Conservation (phyloP, 2,888 invertebrate species). For the Allacma fusca region DNA sequence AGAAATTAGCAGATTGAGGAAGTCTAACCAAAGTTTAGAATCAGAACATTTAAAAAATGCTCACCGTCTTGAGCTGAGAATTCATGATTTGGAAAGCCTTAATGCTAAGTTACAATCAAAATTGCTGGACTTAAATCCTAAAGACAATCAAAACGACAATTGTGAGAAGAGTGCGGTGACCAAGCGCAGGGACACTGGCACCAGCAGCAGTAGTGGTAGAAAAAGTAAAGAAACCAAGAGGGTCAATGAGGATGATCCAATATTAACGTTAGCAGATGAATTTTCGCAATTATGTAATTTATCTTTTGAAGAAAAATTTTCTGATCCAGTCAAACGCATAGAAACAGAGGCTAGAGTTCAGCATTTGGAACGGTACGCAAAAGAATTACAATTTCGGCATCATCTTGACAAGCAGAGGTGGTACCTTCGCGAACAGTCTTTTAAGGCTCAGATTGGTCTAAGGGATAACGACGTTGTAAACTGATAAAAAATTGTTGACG, state of each 20-base stretch:
- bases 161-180: too few relatives aligned
- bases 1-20: slow-evolving; percentile 20
- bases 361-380: slow-evolving; percentile 5
- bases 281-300: background rate
- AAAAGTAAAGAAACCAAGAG: too few relatives aligned
- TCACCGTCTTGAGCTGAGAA: slow-evolving; percentile 32
- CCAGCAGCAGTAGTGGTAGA: background rate
- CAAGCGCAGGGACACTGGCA: too few relatives aligned
- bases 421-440: too few relatives aligned
- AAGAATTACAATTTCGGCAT: slow-evolving; percentile 12
- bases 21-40: slow-evolving; percentile 31
- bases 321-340: background rate
- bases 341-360: background rate
- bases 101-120: slow-evolving; percentile 35
- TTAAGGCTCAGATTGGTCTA: too few relatives aligned
- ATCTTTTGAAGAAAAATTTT: background rate
- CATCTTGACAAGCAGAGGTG: background rate
- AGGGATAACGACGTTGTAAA: too few relatives aligned
- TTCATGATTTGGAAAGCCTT: slow-evolving; percentile 37
- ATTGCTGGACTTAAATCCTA: background rate
- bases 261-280: background rate
- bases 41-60: slow-evolving; percentile 24
- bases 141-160: background rate
- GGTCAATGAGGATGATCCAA: background rate
- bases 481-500: too few relatives aligned